These are phyloP conservation scores for Cephalophus harveyi DNA, from an alignment of 2,113 vertebrate genomes.

Conservation along the genomic window DNA sequence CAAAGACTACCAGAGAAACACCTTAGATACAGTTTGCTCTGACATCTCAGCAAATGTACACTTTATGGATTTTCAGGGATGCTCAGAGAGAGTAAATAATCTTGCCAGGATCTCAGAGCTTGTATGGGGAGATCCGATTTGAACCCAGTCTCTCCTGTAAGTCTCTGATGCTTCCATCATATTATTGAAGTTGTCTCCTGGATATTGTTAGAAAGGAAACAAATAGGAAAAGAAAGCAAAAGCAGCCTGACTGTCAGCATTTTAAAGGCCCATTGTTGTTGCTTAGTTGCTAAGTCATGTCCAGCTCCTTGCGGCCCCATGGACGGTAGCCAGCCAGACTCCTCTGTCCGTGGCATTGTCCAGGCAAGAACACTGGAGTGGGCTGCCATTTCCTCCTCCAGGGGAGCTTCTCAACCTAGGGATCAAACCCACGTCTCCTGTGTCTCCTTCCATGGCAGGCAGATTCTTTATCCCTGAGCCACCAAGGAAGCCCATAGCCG, in stretches of 20 bases:
- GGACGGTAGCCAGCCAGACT: neutral
- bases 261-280: neutral
- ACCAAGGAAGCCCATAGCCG: neutral
- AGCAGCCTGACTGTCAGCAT: neutral
- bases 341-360: neutral
- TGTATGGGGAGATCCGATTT: neutral
- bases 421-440: neutral
- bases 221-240: neutral
- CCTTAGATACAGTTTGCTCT: neutral
- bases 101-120: neutral
- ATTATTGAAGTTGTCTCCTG: neutral
- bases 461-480: neutral
- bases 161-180: neutral
- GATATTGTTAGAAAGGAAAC: neutral
- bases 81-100: neutral
- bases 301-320: accelerated
- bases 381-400: neutral
- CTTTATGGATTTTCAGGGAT: neutral
- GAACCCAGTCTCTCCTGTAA: neutral
- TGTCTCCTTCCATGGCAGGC: neutral
- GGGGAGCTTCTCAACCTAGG: neutral
- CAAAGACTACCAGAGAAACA: neutral
- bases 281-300: neutral
- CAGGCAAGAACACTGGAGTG: neutral
- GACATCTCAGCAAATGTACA: neutral